Evolutionary conservation across 2,888 invertebrate genomes (phyloP), one percentile per base, ranked within the genome.

Genomic region (Hydroisotoma schaefferi): DNA sequence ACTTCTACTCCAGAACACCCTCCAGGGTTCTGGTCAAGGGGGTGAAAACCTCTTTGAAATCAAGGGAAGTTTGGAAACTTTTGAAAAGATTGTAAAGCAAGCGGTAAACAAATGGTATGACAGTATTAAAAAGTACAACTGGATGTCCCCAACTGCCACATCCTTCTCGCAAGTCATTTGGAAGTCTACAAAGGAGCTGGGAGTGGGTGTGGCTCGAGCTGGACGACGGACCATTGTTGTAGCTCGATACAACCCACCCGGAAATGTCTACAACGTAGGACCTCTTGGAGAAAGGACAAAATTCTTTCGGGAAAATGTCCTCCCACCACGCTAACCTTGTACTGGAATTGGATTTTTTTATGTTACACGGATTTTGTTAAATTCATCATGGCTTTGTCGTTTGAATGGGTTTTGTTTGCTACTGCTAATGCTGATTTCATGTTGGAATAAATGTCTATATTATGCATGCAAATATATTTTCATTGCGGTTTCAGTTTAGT

Each of bases 121-220:
- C 10, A 57, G 60, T 2, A 64, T 49, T 44, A 40, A 60, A 10
- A 38, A 59, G 6, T 69, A 67, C 43, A 63, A 65, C 57, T 69
- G 61, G 60, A 56, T 28, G 25, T 23, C 47, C 18, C 69, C 69
- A 2, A 37, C 58, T 12, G 62, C 62, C 37, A 67, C 64, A 12
- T 61, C 69, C 1, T 69, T 69, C 37, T 66, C 69, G 5, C 67
- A 67, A 49, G 20, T 67, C 29, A 63, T 68, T 29, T 69, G 69
- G 69, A 66, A 65, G 25, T 23, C 47, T 2, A 59, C 69, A 4
- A 59, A 55, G 20, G 66, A 69, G 18, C 52, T 69, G 25, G 69
- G 69, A 3, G 59, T 69, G 18, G 69, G 69, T 8, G 55, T 67
- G 10, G 56, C 69, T 1, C 56, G 52, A 28, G 49, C 49, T 25